Conservation (phyloP, 2,888 invertebrate genomes). For the Teleiodes luculella region DNA sequence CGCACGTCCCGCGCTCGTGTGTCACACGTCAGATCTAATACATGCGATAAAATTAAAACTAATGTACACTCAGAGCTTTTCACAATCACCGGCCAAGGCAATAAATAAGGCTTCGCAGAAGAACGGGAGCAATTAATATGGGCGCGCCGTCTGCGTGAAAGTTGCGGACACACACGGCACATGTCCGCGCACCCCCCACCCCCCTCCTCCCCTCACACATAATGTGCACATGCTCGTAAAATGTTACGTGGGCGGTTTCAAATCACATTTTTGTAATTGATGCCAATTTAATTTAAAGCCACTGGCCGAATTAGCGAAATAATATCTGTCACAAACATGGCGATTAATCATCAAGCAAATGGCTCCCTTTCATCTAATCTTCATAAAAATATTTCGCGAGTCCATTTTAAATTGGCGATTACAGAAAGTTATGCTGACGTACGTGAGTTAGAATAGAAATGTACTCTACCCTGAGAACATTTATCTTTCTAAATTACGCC, state of each 20-base stretch:
- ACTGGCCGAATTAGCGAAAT: conserved; percentile 3
- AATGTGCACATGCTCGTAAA: conserved; percentile 9
- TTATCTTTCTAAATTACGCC: conserved; percentile 57
- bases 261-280: conserved; percentile 18
- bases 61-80: conserved; percentile 73
- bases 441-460: conserved; percentile 22
- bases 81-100: conserved; percentile 71
- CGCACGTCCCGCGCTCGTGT: conserved; percentile 47
- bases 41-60: conserved; percentile 70
- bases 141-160: conserved; percentile 74
- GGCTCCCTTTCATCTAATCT: conserved; percentile 10
- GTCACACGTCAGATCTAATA: conserved; percentile 70
- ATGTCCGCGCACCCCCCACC: conserved; percentile 31
- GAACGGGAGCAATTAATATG: conserved; percentile 78
- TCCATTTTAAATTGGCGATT: conserved; percentile 4
- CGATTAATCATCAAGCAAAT: conserved; percentile 9
- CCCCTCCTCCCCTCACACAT: neutral
- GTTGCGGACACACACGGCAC: conserved; percentile 58
- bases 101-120: conserved; percentile 76
- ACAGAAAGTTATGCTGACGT: conserved; percentile 19
- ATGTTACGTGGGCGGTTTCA: conserved; percentile 15
- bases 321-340: conserved; percentile 11
- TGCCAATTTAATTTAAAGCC: conserved; percentile 13
- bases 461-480: conserved; percentile 38
- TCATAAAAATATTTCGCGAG: conserved; percentile 2